These are phyloP conservation scores for Mastacembelus armatus DNA, from an alignment of 2,797 vertebrate species.

Conservation along the genomic window DNA sequence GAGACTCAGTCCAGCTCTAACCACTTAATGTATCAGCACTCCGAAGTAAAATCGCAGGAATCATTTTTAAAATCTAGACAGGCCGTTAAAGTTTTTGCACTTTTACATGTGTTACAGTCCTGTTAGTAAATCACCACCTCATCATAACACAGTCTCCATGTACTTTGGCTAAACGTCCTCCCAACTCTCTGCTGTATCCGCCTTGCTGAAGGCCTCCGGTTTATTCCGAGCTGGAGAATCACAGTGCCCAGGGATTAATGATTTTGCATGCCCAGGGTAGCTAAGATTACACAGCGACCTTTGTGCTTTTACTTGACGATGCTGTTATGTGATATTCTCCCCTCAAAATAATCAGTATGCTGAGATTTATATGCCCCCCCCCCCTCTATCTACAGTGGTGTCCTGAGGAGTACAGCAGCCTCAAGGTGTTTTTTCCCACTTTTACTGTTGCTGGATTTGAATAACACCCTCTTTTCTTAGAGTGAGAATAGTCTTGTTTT, in stretches of 20 bases:
- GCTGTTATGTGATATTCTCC: constrained; percentile 80
- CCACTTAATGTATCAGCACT: constrained; percentile 49
- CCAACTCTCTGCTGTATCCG: constrained; percentile 34
- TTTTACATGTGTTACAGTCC: constrained; percentile 48
- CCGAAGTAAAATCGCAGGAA: constrained; percentile 45
- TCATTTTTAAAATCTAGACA: constrained; percentile 49
- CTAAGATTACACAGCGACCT: constrained; percentile 90
- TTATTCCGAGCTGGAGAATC: constrained; percentile 72
- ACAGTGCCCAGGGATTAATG: constrained; percentile 87
- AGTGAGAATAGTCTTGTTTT: constrained; percentile 48
- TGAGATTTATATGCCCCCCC: constrained; percentile 69
- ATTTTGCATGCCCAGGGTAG: constrained; percentile 89
- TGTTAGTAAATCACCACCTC: constrained; percentile 65
- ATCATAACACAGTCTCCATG: constrained; percentile 57
- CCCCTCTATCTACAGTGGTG: constrained; percentile 48
- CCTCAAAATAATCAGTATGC: constrained; percentile 77
- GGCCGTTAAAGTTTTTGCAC: constrained; percentile 58
- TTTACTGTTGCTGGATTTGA: constrained; percentile 46
- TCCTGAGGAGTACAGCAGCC: constrained; percentile 54
- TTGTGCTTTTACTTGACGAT: constrained; percentile 92
- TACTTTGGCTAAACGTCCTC: constrained; percentile 54
- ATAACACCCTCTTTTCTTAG: constrained; percentile 21
- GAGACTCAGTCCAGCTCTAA: constrained; percentile 42
- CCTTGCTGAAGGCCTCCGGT: constrained; percentile 69
- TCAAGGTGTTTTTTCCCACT: constrained; percentile 32